phyloP scores from a whole-genome alignment of 2,113 vertebrate genomes.

The Myiagra hebetior region DNA sequence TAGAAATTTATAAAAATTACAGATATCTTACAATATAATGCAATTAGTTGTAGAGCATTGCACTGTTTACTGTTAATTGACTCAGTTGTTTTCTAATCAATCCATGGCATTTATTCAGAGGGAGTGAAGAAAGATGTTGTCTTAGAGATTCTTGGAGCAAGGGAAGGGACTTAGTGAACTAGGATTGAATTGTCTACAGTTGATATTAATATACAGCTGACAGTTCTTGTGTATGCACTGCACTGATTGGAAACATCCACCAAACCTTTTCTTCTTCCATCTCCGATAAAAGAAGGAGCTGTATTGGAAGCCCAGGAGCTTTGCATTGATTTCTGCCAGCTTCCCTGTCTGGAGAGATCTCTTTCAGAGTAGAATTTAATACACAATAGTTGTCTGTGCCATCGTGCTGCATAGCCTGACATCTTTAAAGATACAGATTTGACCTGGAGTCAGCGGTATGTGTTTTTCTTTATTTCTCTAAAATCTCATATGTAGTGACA shows the following conservation, averaged over 20 bases:
- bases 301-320: background rate
- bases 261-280: background rate
- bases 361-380: background rate
- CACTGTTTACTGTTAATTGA: background rate
- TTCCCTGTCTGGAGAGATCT: background rate
- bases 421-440: background rate
- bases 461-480: background rate
- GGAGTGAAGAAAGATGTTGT: background rate
- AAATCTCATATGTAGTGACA: background rate
- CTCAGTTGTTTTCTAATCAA: background rate
- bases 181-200: fast-evolving
- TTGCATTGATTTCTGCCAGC: background rate
- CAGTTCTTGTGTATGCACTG: background rate
- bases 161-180: background rate
- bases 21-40: background rate
- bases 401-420: background rate
- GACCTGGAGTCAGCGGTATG: fast-evolving
- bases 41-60: background rate
- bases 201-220: background rate
- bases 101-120: background rate
- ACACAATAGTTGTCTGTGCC: background rate
- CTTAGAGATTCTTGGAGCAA: background rate
- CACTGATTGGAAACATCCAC: background rate
- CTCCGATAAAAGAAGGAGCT: background rate
- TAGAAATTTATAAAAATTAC: background rate